Evolutionary conservation across 2,888 invertebrate genomes (phyloP).

Genomic region (Phortica okadai): DNA sequence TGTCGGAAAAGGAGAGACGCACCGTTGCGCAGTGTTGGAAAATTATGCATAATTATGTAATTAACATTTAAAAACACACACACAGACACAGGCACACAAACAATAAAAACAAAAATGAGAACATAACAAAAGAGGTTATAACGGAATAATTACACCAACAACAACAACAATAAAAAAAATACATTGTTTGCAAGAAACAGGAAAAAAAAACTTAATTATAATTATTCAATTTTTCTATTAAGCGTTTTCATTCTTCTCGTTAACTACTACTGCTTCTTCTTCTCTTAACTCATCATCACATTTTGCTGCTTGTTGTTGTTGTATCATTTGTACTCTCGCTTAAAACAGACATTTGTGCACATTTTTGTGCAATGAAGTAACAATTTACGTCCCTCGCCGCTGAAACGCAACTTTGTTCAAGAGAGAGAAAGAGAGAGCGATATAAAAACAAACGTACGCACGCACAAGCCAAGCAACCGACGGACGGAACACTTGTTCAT

Average conservation of each 20-base stretch:
- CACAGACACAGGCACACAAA: neutral
- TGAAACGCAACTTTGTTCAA: too few species aligned
- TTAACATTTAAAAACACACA: slow-evolving; percentile 65
- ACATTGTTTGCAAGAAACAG: slow-evolving; percentile 45
- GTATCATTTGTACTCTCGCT: neutral
- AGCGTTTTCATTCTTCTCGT: neutral
- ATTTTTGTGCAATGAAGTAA: slow-evolving; percentile 20
- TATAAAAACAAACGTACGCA: too few species aligned
- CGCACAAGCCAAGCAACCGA: too few species aligned
- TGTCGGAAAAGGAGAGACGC: slow-evolving; percentile 9
- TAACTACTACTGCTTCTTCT: neutral
- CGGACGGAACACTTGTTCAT: too few species aligned
- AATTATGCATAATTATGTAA: slow-evolving; percentile 74
- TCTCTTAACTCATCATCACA: neutral
- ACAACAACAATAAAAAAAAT: slow-evolving; percentile 26
- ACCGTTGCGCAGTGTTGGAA: slow-evolving; percentile 15
- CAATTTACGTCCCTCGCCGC: neutral
- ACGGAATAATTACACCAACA: slow-evolving; percentile 53
- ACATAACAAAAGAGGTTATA: slow-evolving; percentile 67
- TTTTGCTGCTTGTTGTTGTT: too few species aligned
- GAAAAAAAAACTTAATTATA: neutral
- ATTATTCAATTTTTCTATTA: slow-evolving; percentile 25
- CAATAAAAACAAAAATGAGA: neutral
- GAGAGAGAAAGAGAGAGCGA: too few species aligned
- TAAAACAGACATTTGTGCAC: slow-evolving; percentile 4